phyloP scores from a whole-genome alignment of 2,888 invertebrate genomes.

The Tolmerus cingulatus region DNA sequence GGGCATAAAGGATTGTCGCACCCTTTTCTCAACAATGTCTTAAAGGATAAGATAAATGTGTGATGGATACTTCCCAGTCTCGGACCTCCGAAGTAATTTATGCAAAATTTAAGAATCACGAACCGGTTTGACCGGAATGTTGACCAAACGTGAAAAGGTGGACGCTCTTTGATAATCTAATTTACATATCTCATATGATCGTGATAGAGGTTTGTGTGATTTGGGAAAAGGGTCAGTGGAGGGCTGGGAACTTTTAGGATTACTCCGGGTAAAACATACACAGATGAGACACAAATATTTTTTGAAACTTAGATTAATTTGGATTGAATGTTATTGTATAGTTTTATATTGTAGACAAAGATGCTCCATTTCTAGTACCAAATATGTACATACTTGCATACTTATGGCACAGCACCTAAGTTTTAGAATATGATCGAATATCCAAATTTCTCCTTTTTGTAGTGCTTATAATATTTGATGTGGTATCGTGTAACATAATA shows the following conservation, averaged over 20 bases:
- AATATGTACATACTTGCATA: too few relatives aligned
- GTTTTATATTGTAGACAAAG: too few relatives aligned
- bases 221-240: not conserved
- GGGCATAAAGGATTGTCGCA: slow-evolving; percentile 14
- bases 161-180: not conserved
- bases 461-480: too few relatives aligned
- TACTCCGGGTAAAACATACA: not conserved
- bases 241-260: not conserved
- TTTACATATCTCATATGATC: slow-evolving; percentile 13
- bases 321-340: not conserved
- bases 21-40: not conserved
- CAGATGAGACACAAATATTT: not conserved
- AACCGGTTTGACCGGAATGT: slow-evolving; percentile 54
- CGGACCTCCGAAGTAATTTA: slow-evolving; percentile 41
- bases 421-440: too few relatives aligned
- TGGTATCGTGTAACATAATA: too few relatives aligned
- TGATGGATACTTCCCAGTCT: slow-evolving; percentile 11
- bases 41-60: slow-evolving; percentile 21
- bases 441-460: too few relatives aligned
- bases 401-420: too few relatives aligned
- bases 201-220: not conserved
- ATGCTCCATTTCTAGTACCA: too few relatives aligned
- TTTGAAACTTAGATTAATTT: not conserved
- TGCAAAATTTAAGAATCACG: slow-evolving; percentile 47
- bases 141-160: slow-evolving; percentile 48